A percentile compares a stretch with the other conserved stretches of the same genome.
Evolutionary conservation across 2,797 vertebrate genomes (phyloP).

Genomic region (Rhinella marina): DNA sequence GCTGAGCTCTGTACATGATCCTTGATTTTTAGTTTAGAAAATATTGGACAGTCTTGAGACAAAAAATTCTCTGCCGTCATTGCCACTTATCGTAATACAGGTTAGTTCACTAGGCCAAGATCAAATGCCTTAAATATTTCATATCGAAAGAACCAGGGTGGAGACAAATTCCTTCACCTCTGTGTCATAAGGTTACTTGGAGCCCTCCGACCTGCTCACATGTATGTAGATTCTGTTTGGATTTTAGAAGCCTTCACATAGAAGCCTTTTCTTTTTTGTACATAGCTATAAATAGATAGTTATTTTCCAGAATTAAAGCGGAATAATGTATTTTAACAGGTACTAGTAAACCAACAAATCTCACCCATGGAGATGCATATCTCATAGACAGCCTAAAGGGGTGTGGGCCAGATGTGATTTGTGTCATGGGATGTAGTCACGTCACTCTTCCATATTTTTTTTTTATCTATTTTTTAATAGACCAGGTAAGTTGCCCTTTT

Average conservation of each 20-base stretch:
- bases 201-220: background rate
- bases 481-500: background rate
- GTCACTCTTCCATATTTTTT: background rate
- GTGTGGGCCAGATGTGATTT: background rate
- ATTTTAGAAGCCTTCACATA: constrained; percentile 42
- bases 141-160: constrained; percentile 23
- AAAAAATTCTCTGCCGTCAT: background rate
- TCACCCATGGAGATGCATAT: constrained; percentile 11
- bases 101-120: constrained; percentile 13
- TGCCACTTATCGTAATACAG: constrained; percentile 41
- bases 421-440: background rate
- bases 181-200: constrained; percentile 17
- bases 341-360: constrained; percentile 32
- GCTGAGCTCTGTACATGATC: constrained; percentile 41
- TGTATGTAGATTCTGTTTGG: constrained; percentile 1
- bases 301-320: constrained; percentile 28
- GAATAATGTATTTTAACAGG: constrained; percentile 41
- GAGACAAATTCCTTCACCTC: constrained; percentile 3
- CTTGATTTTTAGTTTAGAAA: constrained; percentile 1
- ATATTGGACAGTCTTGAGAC: background rate
- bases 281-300: constrained; percentile 34
- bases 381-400: background rate
- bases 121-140: constrained; percentile 55
- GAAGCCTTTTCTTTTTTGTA: constrained; percentile 19
- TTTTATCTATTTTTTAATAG: background rate